These are phyloP conservation scores for Pelobates cultripes DNA, from an alignment of 2,797 vertebrate genomes.

Conservation along the genomic window DNA sequence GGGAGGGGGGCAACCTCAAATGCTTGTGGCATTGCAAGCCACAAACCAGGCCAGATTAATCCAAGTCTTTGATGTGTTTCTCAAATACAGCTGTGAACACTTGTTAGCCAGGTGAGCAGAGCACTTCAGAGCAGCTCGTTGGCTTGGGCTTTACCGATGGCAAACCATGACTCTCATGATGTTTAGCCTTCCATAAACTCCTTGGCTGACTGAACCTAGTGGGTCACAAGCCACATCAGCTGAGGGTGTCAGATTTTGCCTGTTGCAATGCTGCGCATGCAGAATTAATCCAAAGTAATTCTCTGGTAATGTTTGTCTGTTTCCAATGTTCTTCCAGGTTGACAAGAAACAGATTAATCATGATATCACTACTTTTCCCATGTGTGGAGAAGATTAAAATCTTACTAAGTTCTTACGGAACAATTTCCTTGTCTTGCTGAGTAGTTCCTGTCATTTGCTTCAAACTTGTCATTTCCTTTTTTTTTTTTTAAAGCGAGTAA, in stretches of 20 bases:
- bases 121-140: not conserved
- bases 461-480: slow-evolving; percentile 9
- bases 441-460: slow-evolving; percentile 43
- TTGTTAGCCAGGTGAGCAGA: not conserved
- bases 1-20: not conserved
- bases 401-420: slow-evolving; percentile 28
- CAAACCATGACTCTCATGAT: not conserved
- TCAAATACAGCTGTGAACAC: not conserved
- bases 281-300: not conserved
- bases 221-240: too few relatives aligned
- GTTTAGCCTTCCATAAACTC: not conserved
- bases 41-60: not conserved
- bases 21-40: not conserved
- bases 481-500: not conserved
- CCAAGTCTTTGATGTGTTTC: not conserved
- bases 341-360: slow-evolving; percentile 39
- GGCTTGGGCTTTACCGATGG: not conserved
- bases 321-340: slow-evolving; percentile 25
- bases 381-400: slow-evolving; percentile 41
- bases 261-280: not conserved
- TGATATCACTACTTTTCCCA: slow-evolving; percentile 48
- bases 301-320: slow-evolving; percentile 6
- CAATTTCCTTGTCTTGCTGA: slow-evolving; percentile 34
- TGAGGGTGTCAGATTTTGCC: not conserved
- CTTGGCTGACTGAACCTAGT: not conserved